Evolutionary conservation across 2,113 vertebrate genomes (phyloP), one percentile per base, ranked within the genome.

Genomic region (Willisornis vidua): DNA sequence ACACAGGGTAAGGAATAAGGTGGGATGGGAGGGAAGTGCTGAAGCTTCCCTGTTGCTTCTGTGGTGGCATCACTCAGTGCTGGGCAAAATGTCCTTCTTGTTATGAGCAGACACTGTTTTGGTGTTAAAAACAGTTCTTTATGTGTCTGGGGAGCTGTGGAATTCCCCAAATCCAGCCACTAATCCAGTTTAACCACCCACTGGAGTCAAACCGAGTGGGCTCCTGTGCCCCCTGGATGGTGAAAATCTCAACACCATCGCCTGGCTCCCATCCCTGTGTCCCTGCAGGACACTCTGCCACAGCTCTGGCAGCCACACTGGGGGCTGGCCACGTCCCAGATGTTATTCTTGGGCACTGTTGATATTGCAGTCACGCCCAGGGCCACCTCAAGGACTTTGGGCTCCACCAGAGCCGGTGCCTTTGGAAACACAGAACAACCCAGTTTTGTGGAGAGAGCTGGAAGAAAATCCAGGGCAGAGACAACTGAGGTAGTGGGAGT

Each of bases 291-390:
- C 67, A 28, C 25, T 76, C 25, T 76, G 63, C 14, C 79, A 83
- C 65, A 51, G 73, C 33, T 75, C 41, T 74, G n/a, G 61, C 49
- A 83, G 13, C 3, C 74, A 76, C 37, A 23, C 63, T 16, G 24
- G 16, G 52, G 5, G 54, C 77, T 95, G 95, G 91, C 76, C 84
- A 61, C 10, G 45, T 65, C 91, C 93, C 84, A 86, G 16, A 61
- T 17, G 1, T 68, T 91, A 7, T 95, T 96, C 68, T 81, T 19
- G 9, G 55, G n/a, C 1, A 3, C 12, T 72, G 15, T 96, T 94
- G 73, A 7, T 82, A 97, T 96, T 95, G 31, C 77, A 54, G 2
- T 89, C 95, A 96, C 45, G 49, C 22, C n/a, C 70, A 92, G 49
- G 87, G 94, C 61, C 84, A 59, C 74, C 29, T 26, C 80, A 48